Conservation (phyloP, 2,888 invertebrate species). For the Pediacus dermestoides region DNA sequence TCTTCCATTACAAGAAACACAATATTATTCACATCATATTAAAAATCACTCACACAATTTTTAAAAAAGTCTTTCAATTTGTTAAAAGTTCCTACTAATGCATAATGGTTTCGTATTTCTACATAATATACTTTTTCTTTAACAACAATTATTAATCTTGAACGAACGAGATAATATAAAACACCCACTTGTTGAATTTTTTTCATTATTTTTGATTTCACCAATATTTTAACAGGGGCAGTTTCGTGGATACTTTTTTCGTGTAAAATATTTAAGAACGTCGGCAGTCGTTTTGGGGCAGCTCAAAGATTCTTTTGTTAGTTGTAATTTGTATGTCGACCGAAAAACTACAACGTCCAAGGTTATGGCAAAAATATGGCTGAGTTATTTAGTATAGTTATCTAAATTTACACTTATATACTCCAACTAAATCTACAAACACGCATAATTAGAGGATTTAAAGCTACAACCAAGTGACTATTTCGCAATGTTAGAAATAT, state of each 20-base stretch:
- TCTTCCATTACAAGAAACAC: conserved; percentile 20
- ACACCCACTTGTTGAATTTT: conserved; percentile 15
- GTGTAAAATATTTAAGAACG: conserved; percentile 19
- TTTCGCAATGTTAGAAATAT: too few species aligned
- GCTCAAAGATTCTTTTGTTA: too few species aligned
- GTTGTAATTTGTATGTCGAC: too few species aligned
- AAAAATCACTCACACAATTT: conserved; percentile 42
- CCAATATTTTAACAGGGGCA: conserved; percentile 19
- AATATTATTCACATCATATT: conserved; percentile 31
- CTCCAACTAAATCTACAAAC: conserved; percentile 17
- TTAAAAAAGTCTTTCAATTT: conserved; percentile 47
- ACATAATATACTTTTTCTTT: too few species aligned
- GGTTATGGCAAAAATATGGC: conserved; percentile 43
- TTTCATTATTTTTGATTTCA: conserved; percentile 14
- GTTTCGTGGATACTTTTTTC: conserved; percentile 23
- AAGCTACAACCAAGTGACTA: too few species aligned
- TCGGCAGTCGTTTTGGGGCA: conserved; percentile 30
- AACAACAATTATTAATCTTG: too few species aligned
- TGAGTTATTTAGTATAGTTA: conserved; percentile 17
- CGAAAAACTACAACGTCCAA: too few species aligned
- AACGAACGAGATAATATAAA: too few species aligned
- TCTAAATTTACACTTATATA: conserved; percentile 10
- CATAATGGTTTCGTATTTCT: conserved; percentile 5
- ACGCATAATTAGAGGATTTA: conserved; percentile 12
- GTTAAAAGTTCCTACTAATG: conserved; percentile 42